Conservation (phyloP, 2,113 vertebrate species). For the Poicephalus gulielmi region DNA sequence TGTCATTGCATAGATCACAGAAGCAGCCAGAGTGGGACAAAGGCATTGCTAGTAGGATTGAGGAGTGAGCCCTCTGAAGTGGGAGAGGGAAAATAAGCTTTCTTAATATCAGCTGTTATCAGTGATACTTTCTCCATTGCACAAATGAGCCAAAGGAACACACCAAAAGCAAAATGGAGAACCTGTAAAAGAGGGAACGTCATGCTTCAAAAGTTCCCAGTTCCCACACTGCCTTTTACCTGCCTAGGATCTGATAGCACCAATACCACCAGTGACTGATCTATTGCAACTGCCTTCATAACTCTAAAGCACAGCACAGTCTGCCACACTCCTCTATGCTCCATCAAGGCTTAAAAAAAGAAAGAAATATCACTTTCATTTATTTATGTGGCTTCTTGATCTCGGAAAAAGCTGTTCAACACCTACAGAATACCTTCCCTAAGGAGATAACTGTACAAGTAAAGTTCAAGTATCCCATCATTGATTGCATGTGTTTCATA, state of each 20-base stretch:
- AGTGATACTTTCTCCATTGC: neutral
- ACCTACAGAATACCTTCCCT: constrained; percentile 44
- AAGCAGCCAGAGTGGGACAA: neutral
- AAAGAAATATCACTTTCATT: constrained; percentile 27
- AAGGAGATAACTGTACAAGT: constrained; percentile 60
- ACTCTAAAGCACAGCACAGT: neutral
- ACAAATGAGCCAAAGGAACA: neutral
- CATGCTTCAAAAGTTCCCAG: neutral
- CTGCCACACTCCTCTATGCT: neutral
- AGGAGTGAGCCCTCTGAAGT: neutral
- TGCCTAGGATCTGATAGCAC: neutral
- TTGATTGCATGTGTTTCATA: constrained; percentile 64
- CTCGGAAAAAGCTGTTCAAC: constrained; percentile 55
- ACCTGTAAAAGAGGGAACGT: neutral
- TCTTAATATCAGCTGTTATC: neutral
- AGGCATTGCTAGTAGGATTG: neutral
- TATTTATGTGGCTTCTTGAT: constrained; percentile 52
- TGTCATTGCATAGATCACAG: neutral
- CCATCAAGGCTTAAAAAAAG: neutral
- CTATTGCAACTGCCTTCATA: neutral
- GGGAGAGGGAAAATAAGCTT: neutral
- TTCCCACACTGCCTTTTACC: neutral
- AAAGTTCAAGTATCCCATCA: constrained; percentile 68
- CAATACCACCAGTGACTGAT: neutral
- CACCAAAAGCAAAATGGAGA: neutral